Conservation (phyloP, 2,797 vertebrate species). For the Geotria australis region DNA sequence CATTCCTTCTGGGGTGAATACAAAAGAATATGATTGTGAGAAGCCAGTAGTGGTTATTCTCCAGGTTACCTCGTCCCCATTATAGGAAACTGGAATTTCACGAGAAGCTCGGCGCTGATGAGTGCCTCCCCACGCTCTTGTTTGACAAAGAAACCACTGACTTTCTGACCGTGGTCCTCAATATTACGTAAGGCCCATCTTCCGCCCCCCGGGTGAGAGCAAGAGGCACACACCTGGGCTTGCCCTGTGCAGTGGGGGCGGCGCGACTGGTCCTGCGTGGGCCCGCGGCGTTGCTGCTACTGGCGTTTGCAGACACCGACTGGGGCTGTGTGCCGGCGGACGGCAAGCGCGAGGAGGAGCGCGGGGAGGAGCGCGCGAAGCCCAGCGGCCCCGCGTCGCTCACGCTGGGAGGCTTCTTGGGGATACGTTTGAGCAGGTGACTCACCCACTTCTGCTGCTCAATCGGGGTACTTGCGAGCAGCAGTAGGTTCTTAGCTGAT, state of each 20-base stretch:
- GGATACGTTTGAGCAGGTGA: constrained; percentile 82
- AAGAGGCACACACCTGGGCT: neutral
- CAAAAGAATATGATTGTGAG: too few relatives aligned
- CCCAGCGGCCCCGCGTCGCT: constrained; percentile 23
- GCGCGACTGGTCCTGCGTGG: neutral
- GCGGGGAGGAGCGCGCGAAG: constrained; percentile 67
- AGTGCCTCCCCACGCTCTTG: too few relatives aligned
- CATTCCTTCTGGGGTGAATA: too few relatives aligned
- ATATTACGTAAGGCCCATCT: too few relatives aligned
- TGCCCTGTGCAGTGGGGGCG: neutral
- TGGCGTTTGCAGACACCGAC: too few relatives aligned
- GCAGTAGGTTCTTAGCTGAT: constrained; percentile 76
- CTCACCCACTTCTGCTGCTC: constrained; percentile 98
- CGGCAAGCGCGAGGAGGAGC: constrained; percentile 69
- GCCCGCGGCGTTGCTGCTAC: neutral
- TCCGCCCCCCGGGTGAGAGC: neutral
- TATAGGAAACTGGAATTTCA: too few relatives aligned
- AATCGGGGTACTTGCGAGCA: constrained; percentile 64
- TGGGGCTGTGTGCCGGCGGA: constrained; percentile 4
- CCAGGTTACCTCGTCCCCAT: too few relatives aligned
- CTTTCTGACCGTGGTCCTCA: too few relatives aligned
- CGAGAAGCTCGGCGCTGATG: too few relatives aligned
- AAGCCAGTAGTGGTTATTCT: too few relatives aligned
- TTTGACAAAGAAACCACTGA: too few relatives aligned
- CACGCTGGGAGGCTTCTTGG: constrained; percentile 47